These are phyloP conservation scores for Hyperopisus bebe DNA, from an alignment of 2,113 vertebrate genomes.

Conservation along the genomic window DNA sequence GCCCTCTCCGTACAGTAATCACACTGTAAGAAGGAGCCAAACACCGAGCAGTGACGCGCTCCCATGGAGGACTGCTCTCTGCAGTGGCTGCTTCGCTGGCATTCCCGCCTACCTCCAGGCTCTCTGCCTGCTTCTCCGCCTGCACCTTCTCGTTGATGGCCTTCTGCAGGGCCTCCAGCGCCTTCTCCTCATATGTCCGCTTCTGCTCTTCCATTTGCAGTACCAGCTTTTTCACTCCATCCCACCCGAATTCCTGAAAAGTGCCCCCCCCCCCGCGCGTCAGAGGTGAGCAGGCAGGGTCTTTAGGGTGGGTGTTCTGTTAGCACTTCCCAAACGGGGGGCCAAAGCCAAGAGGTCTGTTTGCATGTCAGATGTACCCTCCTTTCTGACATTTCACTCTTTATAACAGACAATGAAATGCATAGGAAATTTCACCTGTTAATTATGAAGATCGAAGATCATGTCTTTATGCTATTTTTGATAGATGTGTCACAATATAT, in stretches of 20 bases:
- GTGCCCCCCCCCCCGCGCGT: background rate
- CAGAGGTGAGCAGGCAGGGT: background rate
- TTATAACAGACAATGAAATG: background rate
- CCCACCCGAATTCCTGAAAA: constrained; percentile 50
- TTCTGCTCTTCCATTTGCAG: constrained; percentile 87
- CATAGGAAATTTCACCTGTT: background rate
- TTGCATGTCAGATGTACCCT: background rate
- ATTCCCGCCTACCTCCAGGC: constrained; percentile 61
- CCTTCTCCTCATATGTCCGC: constrained; percentile 73
- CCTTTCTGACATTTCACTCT: background rate
- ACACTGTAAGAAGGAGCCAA: background rate
- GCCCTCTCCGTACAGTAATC: no score
- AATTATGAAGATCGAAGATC: background rate
- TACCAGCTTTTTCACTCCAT: constrained; percentile 72
- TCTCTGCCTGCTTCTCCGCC: constrained; percentile 65
- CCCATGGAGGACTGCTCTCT: background rate
- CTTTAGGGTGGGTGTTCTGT: background rate
- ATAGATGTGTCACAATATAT: background rate
- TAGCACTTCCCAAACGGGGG: background rate
- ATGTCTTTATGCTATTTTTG: background rate
- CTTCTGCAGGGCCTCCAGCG: constrained; percentile 73
- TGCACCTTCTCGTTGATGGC: constrained; percentile 73
- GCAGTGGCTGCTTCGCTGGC: background rate
- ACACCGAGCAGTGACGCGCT: background rate
- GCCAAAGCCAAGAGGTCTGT: background rate